A percentile compares a stretch with the other conserved stretches of the same genome.
phyloP scores from a whole-genome alignment of 2,888 invertebrate genomes.

The Tetropium fuscum region DNA sequence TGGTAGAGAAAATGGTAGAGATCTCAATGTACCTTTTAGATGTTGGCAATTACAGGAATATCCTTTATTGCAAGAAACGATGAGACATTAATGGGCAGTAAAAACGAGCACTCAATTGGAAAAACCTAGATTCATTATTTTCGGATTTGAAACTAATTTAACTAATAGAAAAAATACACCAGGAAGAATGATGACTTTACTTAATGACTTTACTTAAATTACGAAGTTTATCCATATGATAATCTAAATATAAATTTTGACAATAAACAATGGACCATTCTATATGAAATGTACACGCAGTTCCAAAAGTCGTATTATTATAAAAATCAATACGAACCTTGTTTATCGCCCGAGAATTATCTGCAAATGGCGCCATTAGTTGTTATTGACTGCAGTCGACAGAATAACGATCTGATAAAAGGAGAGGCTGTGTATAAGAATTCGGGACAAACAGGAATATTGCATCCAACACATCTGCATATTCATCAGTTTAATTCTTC shows the following conservation, averaged over 20 bases:
- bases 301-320: slow-evolving; percentile 47
- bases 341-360: slow-evolving; percentile 20
- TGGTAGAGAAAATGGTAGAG: not conserved
- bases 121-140: slow-evolving; percentile 57
- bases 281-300: slow-evolving; percentile 51
- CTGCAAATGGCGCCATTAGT: slow-evolving; percentile 24
- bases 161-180: slow-evolving; percentile 52
- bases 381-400: slow-evolving; percentile 34
- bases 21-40: slow-evolving; percentile 10
- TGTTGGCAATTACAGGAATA: slow-evolving; percentile 14
- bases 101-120: slow-evolving; percentile 49
- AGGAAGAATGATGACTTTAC: slow-evolving; percentile 45
- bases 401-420: slow-evolving; percentile 40
- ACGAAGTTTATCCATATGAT: slow-evolving; percentile 57
- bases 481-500: slow-evolving; percentile 49
- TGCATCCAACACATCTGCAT: slow-evolving; percentile 43
- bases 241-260: slow-evolving; percentile 54
- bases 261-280: slow-evolving; percentile 43
- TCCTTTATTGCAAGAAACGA: too few species aligned
- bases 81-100: slow-evolving; percentile 51
- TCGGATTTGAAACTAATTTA: slow-evolving; percentile 61
- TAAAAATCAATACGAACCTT: slow-evolving; percentile 33
- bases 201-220: slow-evolving; percentile 56
- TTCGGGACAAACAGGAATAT: slow-evolving; percentile 38
- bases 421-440: slow-evolving; percentile 32